phyloP scores from a whole-genome alignment of 2,888 invertebrate species.

The Trisateles emortualis region DNA sequence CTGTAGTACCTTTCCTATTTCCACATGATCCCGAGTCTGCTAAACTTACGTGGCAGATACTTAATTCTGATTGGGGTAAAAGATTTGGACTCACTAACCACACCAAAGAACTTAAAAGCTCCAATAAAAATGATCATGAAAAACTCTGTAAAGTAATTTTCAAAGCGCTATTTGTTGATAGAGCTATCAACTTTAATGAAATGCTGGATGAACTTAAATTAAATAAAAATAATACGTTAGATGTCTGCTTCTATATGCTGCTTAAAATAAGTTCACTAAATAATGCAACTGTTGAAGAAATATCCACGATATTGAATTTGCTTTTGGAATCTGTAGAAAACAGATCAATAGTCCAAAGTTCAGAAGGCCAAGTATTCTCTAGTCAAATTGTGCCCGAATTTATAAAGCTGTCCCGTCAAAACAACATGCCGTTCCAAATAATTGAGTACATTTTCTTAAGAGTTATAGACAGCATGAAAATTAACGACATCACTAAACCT shows the following conservation, averaged over 20 bases:
- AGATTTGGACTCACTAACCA: conserved; percentile 62
- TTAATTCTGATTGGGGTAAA: conserved; percentile 72
- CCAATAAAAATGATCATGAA: conserved; percentile 54
- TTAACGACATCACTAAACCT: conserved; percentile 68
- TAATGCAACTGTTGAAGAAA: conserved; percentile 66
- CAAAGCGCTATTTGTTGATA: conserved; percentile 65
- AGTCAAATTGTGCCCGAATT: conserved; percentile 65
- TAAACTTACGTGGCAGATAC: conserved; percentile 64
- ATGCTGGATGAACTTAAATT: conserved; percentile 63
- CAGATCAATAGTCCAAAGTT: conserved; percentile 65
- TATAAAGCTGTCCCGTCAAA: conserved; percentile 66
- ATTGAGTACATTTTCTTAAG: conserved; percentile 84
- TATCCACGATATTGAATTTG: conserved; percentile 72
- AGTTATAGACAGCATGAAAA: conserved; percentile 79
- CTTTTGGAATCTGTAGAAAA: conserved; percentile 74
- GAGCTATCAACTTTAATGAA: conserved; percentile 57
- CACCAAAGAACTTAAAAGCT: conserved; percentile 46
- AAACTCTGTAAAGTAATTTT: conserved; percentile 66
- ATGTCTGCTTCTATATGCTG: conserved; percentile 75
- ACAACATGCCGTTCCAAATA: conserved; percentile 85
- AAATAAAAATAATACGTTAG: conserved; percentile 65
- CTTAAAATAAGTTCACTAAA: conserved; percentile 77
- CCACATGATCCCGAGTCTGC: conserved; percentile 74
- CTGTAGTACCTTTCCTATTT: conserved; percentile 88
- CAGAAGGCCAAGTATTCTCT: conserved; percentile 62